Conservation (phyloP, 2,797 vertebrate species). For the Helarctos malayanus region DNA sequence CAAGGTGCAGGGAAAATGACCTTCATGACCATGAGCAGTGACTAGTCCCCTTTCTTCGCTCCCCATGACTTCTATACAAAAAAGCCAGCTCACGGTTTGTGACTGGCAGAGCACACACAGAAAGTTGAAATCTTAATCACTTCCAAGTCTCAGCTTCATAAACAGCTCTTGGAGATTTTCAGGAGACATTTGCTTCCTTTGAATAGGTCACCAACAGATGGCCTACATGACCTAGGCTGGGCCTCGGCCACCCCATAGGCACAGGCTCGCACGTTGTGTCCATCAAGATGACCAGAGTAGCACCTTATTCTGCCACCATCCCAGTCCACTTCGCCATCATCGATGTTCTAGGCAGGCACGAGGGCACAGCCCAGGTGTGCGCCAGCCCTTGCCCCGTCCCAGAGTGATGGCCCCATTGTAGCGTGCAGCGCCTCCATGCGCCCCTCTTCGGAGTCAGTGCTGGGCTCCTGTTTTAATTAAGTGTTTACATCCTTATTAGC, state of each 20-base stretch:
- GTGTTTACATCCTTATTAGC: neutral
- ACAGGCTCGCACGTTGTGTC: neutral
- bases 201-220: neutral
- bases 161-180: neutral
- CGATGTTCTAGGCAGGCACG: neutral
- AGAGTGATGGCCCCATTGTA: constrained; percentile 7
- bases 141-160: neutral
- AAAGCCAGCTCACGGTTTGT: neutral
- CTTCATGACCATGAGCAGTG: neutral
- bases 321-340: constrained; percentile 60
- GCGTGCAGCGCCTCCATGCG: neutral
- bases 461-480: neutral
- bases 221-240: neutral
- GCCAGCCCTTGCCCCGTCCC: constrained; percentile 56
- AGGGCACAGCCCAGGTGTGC: constrained; percentile 4
- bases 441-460: rapidly evolving
- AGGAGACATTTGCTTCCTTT: neutral
- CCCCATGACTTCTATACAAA: neutral
- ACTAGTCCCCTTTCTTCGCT: neutral
- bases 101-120: neutral
- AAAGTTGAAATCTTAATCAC: neutral
- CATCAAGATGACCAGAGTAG: neutral
- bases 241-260: neutral
- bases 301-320: constrained; percentile 54
- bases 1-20: neutral